phyloP scores from a whole-genome alignment of 2,888 invertebrate genomes.

The Camptogramma bilineatum region DNA sequence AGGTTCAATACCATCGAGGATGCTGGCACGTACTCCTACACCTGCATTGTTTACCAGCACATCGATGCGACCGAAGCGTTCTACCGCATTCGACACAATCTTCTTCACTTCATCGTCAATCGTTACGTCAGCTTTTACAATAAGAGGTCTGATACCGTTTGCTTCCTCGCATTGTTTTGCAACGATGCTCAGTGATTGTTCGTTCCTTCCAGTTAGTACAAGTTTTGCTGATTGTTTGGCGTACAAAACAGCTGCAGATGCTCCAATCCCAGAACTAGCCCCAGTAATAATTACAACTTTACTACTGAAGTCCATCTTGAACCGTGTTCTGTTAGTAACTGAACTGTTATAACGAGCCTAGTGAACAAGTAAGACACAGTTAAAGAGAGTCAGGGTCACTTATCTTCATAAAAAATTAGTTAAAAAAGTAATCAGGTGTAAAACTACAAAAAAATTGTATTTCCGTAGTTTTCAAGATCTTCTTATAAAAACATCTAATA shows the following conservation, averaged over 20 bases:
- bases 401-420: not conserved
- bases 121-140: constrained; percentile 88
- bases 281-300: constrained; percentile 88
- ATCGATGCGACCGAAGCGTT: constrained; percentile 89
- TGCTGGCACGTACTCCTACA: constrained; percentile 89
- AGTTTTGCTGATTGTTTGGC: constrained; percentile 88
- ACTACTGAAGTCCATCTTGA: constrained; percentile 83
- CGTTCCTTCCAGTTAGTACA: constrained; percentile 89
- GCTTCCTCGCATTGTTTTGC: constrained; percentile 83
- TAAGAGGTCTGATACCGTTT: constrained; percentile 78
- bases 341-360: constrained; percentile 4
- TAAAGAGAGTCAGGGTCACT: constrained; percentile 2
- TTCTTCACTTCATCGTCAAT: constrained; percentile 88
- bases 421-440: too few species aligned
- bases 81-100: constrained; percentile 88
- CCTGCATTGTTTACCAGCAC: constrained; percentile 95
- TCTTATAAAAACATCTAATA: too few species aligned
- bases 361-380: constrained; percentile 10
- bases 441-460: too few species aligned
- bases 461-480: not conserved
- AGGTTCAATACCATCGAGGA: constrained; percentile 92
- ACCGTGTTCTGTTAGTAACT: constrained; percentile 46
- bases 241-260: constrained; percentile 88
- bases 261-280: constrained; percentile 91
- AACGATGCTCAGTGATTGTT: constrained; percentile 87